Percentiles rank a stretch among this genome's conserved stretches.
phyloP scores from a whole-genome alignment of 2,113 vertebrate genomes.

The Oplegnathus fasciatus region DNA sequence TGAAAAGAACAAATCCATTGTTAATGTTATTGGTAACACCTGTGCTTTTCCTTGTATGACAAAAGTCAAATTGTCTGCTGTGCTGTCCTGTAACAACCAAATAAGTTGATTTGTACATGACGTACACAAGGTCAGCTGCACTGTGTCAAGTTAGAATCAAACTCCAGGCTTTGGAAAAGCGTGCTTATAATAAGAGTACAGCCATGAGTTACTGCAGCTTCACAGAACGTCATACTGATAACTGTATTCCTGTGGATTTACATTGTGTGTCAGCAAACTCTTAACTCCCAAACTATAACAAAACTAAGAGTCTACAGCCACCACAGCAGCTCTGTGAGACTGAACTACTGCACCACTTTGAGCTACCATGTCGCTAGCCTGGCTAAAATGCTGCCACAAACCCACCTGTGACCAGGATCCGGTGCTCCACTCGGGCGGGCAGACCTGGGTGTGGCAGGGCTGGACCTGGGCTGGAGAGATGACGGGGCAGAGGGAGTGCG shows the following conservation, averaged over 20 bases:
- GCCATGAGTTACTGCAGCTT: background rate
- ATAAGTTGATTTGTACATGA: background rate
- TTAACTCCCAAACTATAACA: too few relatives aligned
- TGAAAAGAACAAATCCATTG: background rate
- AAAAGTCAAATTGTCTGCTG: background rate
- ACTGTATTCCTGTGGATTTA: background rate
- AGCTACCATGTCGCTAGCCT: background rate
- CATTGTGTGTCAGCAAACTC: background rate
- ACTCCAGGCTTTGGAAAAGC: background rate
- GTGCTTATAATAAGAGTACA: background rate
- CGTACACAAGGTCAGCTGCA: background rate
- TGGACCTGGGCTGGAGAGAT: conserved; percentile 89
- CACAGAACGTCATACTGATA: background rate
- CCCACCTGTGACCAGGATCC: conserved; percentile 95
- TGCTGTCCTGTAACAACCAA: background rate
- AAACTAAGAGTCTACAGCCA: too few relatives aligned
- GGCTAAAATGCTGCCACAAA: background rate
- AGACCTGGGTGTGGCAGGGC: conserved; percentile 89
- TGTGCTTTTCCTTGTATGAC: background rate
- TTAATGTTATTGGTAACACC: background rate
- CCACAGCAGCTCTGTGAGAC: too few relatives aligned
- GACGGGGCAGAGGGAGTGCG: conserved; percentile 91
- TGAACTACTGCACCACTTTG: too few relatives aligned
- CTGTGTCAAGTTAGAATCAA: background rate
- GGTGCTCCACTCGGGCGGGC: conserved; percentile 91